Base-by-base conservation (phyloP, 2,113 vertebrate genomes). In the Todiramphus saurophagus region DNA sequence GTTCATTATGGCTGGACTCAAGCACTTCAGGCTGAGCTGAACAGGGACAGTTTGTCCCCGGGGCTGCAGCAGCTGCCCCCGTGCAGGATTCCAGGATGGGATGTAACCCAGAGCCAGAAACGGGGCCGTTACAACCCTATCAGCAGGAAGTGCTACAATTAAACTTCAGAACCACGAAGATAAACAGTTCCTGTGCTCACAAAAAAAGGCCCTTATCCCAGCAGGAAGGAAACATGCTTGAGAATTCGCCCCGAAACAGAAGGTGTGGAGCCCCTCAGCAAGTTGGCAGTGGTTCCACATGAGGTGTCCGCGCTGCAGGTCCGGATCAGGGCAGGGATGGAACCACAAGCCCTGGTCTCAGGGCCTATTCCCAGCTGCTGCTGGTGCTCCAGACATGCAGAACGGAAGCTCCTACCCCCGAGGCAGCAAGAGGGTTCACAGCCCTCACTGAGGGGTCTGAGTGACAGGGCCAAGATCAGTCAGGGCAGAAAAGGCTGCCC, bases 31-130 rank as follows among this genome's bases (percentile, higher is more conserved):
- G 48, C 30, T 31, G 81, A 70, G 68, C 62, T 78, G 62, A 63
- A 44, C 0, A 1, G 16, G 39, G 25, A 2, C 4, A 19, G 68
- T 21, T 48, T 58, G 28, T 7, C 4, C 12, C 21, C 1, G 0
- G 24, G 43, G 25, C 41, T 50, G 37, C 48, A 66, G 67, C 6
- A 3, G 4, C 35, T 31, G 46, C 35, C 39, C 30, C 27, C 30
- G 9, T 1, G 19, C 48, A 56, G n/a, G n/a, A 48, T 48, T 55
- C 33, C 41, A 37, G 1, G 1, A 11, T 1, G 0, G 30, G 31
- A 21, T 5, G 8, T 6, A 46, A 83, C 14, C 33, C 5, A 0
- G 0, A 60, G 63, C 37, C 50, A 56, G 41, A 46, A 60, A 35
- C 2, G 4, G 37, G 50, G 58, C 39, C 3, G 1, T 21, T 27